Evolutionary conservation across 2,888 invertebrate species (phyloP), one percentile per base, ranked within the genome.

Genomic region (Diploptera punctata): DNA sequence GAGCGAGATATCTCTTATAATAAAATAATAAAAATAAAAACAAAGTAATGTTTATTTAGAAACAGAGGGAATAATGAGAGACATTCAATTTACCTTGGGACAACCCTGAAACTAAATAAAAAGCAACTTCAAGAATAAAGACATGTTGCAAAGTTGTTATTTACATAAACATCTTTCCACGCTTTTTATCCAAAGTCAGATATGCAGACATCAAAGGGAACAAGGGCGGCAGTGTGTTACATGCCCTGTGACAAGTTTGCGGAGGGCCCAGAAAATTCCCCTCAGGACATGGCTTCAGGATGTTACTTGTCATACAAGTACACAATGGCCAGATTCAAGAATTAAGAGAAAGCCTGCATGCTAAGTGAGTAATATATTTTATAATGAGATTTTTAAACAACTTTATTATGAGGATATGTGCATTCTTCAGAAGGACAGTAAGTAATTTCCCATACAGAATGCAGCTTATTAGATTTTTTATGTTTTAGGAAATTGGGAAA

Each of bases 231-330:
- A 16, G 57, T 57, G 57, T 57, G 24, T 1, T 21, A 52, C 52
- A 52, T 21, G 24, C 52, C 24, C 52, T 21, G 26, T 57, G 57
- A 57, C 57, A 57, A 31, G 29, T 31, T 57, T 57, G 29, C 18
- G n/a, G 31, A 24, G 57, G n/a, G 47, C 47, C 47, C 26, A 18
- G n/a, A 16, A n/a, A 57, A 29, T n/a, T n/a, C n/a, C 1, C 57
- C 57, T 16, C 57, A 16, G 57, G 31, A n/a, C 2, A 1, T 4
- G 13, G 16, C 10, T 5, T 33, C 10, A 33, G 33, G 7, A 33
- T 33, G 5, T 33, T 33, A 7, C 33, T 33, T 33, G 33, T 33
- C 33, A 33, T 33, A 33, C 26, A 3, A 10, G 54, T 54, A 29
- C 16, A 31, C 31, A 24, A 29, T n/a, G 57, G 47, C 47, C 18